These are phyloP conservation scores for Triplophysa tibetana DNA, from an alignment of 2,113 vertebrate genomes.

Conservation along the genomic window DNA sequence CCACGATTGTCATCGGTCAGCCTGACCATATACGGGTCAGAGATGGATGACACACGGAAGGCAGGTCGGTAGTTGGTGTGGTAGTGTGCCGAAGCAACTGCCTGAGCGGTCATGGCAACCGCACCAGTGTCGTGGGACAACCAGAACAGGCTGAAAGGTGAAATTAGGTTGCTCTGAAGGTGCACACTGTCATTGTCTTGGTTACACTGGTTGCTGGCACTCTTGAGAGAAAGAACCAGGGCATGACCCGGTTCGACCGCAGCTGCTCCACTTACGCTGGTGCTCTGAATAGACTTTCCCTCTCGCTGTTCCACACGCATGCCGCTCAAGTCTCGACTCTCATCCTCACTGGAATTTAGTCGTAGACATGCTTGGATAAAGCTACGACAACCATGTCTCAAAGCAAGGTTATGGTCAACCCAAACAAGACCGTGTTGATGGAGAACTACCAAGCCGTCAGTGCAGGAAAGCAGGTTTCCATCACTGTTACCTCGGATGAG, in stretches of 20 bases:
- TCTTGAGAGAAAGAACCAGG: constrained; percentile 75
- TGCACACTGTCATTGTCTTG: constrained; percentile 75
- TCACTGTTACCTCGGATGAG: constrained; percentile 71
- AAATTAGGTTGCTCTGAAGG: constrained; percentile 69
- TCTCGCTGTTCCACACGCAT: constrained; percentile 80
- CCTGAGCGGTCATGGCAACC: constrained; percentile 81
- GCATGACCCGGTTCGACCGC: constrained; percentile 77
- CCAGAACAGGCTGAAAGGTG: constrained; percentile 82
- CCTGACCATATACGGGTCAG: constrained; percentile 80
- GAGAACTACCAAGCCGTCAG: constrained; percentile 71
- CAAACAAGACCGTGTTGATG: constrained; percentile 83
- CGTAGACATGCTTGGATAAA: constrained; percentile 82
- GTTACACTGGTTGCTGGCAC: constrained; percentile 81
- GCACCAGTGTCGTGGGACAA: constrained; percentile 84
- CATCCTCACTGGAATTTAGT: constrained; percentile 75
- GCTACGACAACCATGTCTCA: constrained; percentile 82
- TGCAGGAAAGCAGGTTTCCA: constrained; percentile 61
- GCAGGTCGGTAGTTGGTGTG: constrained; percentile 81
- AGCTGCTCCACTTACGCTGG: constrained; percentile 76
- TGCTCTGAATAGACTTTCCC: constrained; percentile 76
- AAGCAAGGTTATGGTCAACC: constrained; percentile 81
- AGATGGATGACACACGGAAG: constrained; percentile 79
- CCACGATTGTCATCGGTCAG: constrained; percentile 80
- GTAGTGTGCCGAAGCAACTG: constrained; percentile 77
- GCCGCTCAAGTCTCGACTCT: constrained; percentile 73